Base-by-base conservation (phyloP, 2,888 invertebrate genomes). In the Graphium colonna region DNA sequence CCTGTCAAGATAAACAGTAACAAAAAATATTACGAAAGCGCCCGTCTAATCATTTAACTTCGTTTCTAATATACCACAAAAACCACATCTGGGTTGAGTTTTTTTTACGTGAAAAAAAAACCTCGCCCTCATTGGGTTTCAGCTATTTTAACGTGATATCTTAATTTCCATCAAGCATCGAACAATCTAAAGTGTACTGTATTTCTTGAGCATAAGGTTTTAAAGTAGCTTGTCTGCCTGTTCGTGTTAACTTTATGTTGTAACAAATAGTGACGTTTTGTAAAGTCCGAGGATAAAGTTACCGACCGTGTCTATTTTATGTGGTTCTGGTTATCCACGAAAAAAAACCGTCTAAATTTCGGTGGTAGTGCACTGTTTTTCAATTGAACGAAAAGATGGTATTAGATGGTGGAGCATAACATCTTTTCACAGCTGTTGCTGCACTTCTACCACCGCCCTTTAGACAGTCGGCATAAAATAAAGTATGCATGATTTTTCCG, bases 101-200 rank as follows among this genome's bases (percentile, higher is more conserved):
- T 70, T 66, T 63, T 65, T 59, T 55, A 75, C 73, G 69, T 62
- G 43, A 58, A 60, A 59, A 36, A 36, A 68, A 69, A 66, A 56
- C 72, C 71, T 65, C 58, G 60, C 58, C 70, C 70, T 74, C 78
- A 79, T 85, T 73, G 57, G 50, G 67, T 85, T 80, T 68, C 84
- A 42, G 73, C 59, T 61, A 60, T 68, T 70, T 61, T 52, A 73
- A 71, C 67, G 64, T 70, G 73, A 76, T 75, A 73, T 68, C 71
- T 79, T 73, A 70, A 77, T 77, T 75, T 73, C 54, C 21, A 39
- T 17, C 1, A 18, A 9, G 1, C 8, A 15, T 13, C 3, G 1
- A 12, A 18, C 53, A 56, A 21, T 36, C 8, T 1, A 73, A 64
- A 65, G 48, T 59, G 1, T 63, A 57, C 63, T 54, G 51, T 69